Evolutionary conservation across 1,140 invertebrate genomes (phyloP), one percentile per base, ranked within the genome.

Genomic region (Drosophila seguyi): DNA sequence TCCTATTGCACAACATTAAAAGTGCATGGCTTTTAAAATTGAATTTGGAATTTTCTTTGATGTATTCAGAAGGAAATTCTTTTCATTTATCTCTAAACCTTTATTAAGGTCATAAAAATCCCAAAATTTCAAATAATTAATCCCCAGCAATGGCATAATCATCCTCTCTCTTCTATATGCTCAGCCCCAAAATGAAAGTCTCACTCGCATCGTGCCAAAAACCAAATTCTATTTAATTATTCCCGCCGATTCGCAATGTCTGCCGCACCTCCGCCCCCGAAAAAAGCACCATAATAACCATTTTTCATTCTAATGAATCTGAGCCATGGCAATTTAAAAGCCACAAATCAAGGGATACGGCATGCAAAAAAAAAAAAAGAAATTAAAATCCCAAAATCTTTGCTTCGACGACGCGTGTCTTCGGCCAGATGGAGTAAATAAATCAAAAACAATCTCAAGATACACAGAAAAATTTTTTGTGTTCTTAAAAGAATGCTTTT

Each of bases 321-420:
- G 29, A 52, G 53, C 36, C 36, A 47, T 53, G 56, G 55, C 84
- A 74, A 87, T 87, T 84, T 88, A 88, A 88, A 84, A 84, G 80
- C 80, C 84, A 88, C 83, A 87, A 87, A 87, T 87, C 80, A 87
- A 60, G 22, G 22, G 29, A 41, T 27, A 50, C 22, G 18, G 16
- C 62, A 75, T 22, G 10, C 34, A 52, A 50, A 47, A 62, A 27
- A 29, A 34, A n/a, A 5, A 34, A 59, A 29, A 41, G 20, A 47
- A 73, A 65, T 65, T 57, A 48, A 60, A 68, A 76, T 76, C 62
- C 18, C 5, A 59, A 76, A 67, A 68, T 68, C 44, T 57, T 56
- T 22, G 42, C 41, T 62, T 45, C 25, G 38, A 27, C 39, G 53
- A 50, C 75, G 74, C 74, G 57, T 78, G 74, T 69, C 57, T 69